Percentiles rank a stretch among this genome's conserved stretches.
Evolutionary conservation across 2,113 vertebrate genomes (phyloP).

Genomic region (Hypanus sabinus): DNA sequence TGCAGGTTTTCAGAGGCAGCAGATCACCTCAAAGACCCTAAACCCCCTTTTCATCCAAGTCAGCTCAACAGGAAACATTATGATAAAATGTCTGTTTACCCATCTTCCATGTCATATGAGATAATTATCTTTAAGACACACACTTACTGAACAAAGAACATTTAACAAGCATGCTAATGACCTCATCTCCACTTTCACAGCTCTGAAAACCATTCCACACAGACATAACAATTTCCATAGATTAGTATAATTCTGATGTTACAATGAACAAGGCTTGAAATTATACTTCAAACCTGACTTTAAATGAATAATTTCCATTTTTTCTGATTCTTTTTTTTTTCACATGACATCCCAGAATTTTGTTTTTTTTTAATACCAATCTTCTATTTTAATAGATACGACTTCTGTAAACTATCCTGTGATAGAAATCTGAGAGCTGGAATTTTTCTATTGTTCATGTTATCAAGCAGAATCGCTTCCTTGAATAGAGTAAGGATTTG

Average conservation of each 20-base stretch:
- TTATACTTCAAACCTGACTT: not conserved
- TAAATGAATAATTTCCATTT: not conserved
- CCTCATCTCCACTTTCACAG: not conserved
- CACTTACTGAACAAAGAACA: not conserved
- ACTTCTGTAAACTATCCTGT: too few species aligned
- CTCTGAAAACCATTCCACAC: not conserved
- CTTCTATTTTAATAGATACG: not conserved
- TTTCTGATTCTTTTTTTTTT: not conserved
- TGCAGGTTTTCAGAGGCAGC: too few species aligned
- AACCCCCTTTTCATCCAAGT: too few species aligned
- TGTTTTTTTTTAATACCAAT: not conserved
- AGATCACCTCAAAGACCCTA: too few species aligned
- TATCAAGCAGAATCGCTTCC: too few species aligned
- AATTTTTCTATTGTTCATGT: too few species aligned
- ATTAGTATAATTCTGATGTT: not conserved
- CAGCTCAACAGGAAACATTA: too few species aligned
- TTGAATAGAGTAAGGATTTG: too few species aligned
- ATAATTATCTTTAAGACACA: not conserved
- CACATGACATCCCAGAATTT: not conserved
- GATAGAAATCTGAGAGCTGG: too few species aligned
- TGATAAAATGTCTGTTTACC: not conserved
- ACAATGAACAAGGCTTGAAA: not conserved
- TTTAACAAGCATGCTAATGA: not conserved
- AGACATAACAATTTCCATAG: not conserved
- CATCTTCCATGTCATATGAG: not conserved